Conservation (phyloP, 2,797 vertebrate genomes). For the Ctenopoma kingsleyae region DNA sequence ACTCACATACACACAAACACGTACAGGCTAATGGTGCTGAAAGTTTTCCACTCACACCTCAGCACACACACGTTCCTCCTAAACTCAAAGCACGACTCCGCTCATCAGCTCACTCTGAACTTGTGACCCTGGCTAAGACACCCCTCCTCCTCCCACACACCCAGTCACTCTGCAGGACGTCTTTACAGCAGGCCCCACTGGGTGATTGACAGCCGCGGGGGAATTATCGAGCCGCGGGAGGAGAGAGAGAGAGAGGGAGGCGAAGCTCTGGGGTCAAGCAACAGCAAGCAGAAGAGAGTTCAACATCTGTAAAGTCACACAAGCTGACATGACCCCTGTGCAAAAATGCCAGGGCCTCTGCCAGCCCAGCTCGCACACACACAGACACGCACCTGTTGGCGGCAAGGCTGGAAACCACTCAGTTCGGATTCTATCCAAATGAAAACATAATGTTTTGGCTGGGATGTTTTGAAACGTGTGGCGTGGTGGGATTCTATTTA, state of each 20-base stretch:
- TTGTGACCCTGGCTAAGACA: conserved; percentile 69
- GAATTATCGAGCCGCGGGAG: conserved; percentile 43
- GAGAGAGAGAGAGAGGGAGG: conserved; percentile 35
- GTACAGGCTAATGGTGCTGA: conserved; percentile 33
- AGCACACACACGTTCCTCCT: conserved; percentile 37
- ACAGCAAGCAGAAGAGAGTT: conserved; percentile 58
- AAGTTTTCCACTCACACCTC: conserved; percentile 58
- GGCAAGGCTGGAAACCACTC: conserved; percentile 41
- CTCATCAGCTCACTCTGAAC: conserved; percentile 78
- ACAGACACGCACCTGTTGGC: conserved; percentile 42
- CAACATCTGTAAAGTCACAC: conserved; percentile 68
- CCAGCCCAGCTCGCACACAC: conserved; percentile 18
- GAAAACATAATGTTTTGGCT: conserved; percentile 53
- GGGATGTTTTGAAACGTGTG: conserved; percentile 54
- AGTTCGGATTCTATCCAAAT: conserved; percentile 29
- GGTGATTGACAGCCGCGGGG: conserved; percentile 69
- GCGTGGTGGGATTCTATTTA: conserved; percentile 60
- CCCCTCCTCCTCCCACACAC: conserved; percentile 2
- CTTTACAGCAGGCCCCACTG: conserved; percentile 62
- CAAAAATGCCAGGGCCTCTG: conserved; percentile 36
- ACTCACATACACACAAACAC: conserved; percentile 24
- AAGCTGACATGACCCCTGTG: conserved; percentile 54
- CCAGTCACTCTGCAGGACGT: conserved; percentile 49
- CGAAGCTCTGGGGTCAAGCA: conserved; percentile 60
- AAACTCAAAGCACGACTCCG: conserved; percentile 60